These are phyloP conservation scores for Orchestia grillus DNA, from an alignment of 1,140 invertebrate species.

Conservation along the genomic window DNA sequence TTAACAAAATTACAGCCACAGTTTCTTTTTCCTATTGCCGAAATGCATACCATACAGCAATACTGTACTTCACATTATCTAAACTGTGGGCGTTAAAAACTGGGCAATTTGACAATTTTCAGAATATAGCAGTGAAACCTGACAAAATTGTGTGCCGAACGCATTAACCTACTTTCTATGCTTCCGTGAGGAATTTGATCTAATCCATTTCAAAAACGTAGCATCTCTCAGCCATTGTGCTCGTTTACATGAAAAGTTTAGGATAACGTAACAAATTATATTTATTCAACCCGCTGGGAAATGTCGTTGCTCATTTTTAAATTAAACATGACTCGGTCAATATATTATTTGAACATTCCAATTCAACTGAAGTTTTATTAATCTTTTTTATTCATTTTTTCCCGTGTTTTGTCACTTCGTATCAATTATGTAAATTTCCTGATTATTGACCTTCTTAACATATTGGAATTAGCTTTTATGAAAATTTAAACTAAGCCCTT, in stretches of 20 bases:
- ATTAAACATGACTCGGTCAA: too few relatives aligned
- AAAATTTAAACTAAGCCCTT: background rate
- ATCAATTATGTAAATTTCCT: background rate
- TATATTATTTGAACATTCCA: too few relatives aligned
- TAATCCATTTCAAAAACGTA: background rate
- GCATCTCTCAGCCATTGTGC: background rate
- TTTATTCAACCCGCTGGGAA: too few relatives aligned
- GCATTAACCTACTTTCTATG: background rate
- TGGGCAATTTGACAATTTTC: background rate
- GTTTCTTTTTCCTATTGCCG: background rate
- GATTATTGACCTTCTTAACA: background rate
- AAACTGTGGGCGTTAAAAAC: background rate
- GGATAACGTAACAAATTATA: background rate
- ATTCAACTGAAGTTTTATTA: too few relatives aligned
- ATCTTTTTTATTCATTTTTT: too few relatives aligned
- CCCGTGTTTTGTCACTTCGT: too few relatives aligned
- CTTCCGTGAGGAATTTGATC: background rate
- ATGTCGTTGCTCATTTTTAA: too few relatives aligned
- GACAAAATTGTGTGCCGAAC: background rate
- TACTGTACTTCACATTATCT: background rate
- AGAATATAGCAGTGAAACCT: background rate
- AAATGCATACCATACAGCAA: background rate
- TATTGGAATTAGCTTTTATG: background rate
- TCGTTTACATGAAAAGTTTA: background rate
- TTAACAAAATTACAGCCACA: background rate